A percentile compares a stretch with the other conserved stretches of the same genome.
These are phyloP conservation scores for Macaca nemestrina DNA, from an alignment of 2,113 vertebrate genomes.

Conservation along the genomic window DNA sequence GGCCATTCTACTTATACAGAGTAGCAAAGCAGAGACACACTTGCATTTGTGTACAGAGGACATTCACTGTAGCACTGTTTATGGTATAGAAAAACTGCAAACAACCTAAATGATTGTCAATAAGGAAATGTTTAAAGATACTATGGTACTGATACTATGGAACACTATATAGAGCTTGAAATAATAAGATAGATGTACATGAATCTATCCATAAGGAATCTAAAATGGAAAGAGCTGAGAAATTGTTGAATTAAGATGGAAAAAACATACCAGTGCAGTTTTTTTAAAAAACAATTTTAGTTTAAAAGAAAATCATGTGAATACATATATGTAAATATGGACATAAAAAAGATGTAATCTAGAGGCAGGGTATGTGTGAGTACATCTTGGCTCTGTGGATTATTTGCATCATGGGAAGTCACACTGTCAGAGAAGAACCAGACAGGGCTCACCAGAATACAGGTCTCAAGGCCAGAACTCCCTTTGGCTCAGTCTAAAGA, in stretches of 20 bases:
- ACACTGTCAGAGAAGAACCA: not conserved
- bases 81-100: not conserved
- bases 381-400: not conserved
- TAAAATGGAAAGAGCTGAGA: not conserved
- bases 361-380: not conserved
- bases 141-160: not conserved
- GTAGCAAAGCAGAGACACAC: not conserved
- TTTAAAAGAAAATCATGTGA: not conserved
- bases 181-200: not conserved
- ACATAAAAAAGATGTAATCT: not conserved
- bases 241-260: constrained; percentile 2
- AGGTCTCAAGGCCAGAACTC: not conserved
- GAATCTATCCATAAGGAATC: not conserved
- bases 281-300: not conserved
- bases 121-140: not conserved
- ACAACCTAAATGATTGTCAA: not conserved
- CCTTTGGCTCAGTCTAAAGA: not conserved
- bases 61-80: not conserved
- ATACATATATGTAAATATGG: not conserved
- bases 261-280: not conserved
- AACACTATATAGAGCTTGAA: not conserved
- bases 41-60: not conserved
- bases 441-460: not conserved
- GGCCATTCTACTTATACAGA: not conserved
- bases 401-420: not conserved